Base-by-base conservation (phyloP, 2,888 invertebrate genomes). In the Chloroclystis v-ata region DNA sequence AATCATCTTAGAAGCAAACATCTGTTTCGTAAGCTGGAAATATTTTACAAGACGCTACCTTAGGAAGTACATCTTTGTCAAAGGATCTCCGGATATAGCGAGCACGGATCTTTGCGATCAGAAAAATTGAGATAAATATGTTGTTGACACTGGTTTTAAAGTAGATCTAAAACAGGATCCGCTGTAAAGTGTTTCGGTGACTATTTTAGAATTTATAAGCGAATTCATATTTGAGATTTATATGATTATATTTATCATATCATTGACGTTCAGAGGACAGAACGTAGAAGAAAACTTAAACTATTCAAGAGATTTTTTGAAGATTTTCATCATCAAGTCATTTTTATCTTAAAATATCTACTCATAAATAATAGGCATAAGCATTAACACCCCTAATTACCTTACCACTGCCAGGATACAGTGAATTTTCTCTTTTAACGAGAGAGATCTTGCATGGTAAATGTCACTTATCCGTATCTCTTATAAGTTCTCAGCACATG, bases 91-190 rank as follows among this genome's bases (percentile, higher is more conserved):
- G 38, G 46, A 47, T 50, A 54, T 42, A 47, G 44, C 46, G 29
- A 29, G 28, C 20, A 4, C 37, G 12, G 37, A 41, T 42, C 43
- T 35, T 43, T 38, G 24, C 46, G 25, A 45, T 48, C 42, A 46
- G 38, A 43, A 37, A 52, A 43, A 48, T 43, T 43, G 28, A 49
- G 46, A 47, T 38, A 48, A 52, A 49, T 48, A 52, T 43, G 37
- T 37, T 50, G 46, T 47, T 49, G 43, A 46, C 48, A 48, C 47
- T 52, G 50, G 50, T 46, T 50, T 49, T 46, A 46, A 39, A 43
- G 46, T 37, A 13, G 39, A 50, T 50, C 38, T 28, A 35, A 38
- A 38, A 49, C n/a, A 41, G 38, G 38, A 38, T 28, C 28, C 33
- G 4, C 12, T 41, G 9, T 35, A 24, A 33, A 11, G 35, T 40